Percentiles rank a stretch among this genome's conserved stretches.
phyloP scores from a whole-genome alignment of 2,113 vertebrate species.

The Python bivittatus region DNA sequence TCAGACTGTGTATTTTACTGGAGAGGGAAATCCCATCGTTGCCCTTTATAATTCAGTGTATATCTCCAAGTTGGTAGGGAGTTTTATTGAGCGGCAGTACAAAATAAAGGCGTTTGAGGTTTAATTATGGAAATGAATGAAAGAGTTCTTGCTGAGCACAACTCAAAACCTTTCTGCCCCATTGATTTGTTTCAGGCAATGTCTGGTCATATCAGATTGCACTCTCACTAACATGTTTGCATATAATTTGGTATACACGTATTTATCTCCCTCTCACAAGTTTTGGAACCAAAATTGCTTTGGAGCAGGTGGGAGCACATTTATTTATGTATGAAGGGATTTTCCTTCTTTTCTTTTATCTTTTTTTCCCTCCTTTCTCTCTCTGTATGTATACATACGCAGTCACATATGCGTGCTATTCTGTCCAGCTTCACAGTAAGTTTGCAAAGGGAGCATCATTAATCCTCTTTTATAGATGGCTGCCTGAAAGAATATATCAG shows the following conservation, averaged over 20 bases:
- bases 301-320: not conserved
- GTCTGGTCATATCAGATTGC: constrained; percentile 1
- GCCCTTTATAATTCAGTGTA: constrained; percentile 8
- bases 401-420: not conserved
- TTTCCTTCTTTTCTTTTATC: too few species aligned
- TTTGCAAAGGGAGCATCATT: not conserved
- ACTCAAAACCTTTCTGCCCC: not conserved
- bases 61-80: not conserved
- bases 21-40: constrained; percentile 45
- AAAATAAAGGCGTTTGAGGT: not conserved
- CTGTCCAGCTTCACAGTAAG: not conserved
- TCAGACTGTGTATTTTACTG: constrained; percentile 33
- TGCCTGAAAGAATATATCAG: not conserved
- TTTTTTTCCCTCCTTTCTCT: not conserved
- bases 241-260: not conserved
- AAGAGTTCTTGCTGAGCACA: not conserved
- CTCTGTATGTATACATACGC: not conserved
- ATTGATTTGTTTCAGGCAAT: constrained; percentile 1
- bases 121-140: constrained; percentile 8
- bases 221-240: not conserved
- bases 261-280: not conserved
- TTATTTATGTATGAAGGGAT: not conserved
- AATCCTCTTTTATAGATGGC: not conserved
- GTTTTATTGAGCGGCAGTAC: constrained; percentile 2
- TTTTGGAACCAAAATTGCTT: not conserved